Evolutionary conservation across 2,797 vertebrate genomes (phyloP).

Genomic region (Gymnoscopelus microlampas): DNA sequence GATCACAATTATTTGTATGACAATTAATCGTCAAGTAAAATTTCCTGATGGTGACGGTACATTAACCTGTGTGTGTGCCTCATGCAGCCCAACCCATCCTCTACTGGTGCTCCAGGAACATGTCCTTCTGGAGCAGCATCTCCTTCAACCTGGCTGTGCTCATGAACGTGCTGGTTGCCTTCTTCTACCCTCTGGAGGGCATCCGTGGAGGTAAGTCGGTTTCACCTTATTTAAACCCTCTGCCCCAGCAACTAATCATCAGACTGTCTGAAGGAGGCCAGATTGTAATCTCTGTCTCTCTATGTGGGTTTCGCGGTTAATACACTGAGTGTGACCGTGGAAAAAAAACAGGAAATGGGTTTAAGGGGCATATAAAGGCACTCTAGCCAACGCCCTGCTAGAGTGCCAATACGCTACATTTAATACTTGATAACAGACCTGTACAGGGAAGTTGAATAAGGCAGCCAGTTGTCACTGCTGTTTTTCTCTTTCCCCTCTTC

Average conservation of each 20-base stretch:
- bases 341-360: constrained; percentile 41
- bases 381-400: constrained; percentile 9
- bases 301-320: constrained; percentile 23
- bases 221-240: neutral
- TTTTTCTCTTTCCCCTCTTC: neutral
- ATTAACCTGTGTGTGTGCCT: neutral
- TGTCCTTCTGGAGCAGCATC: constrained; percentile 99
- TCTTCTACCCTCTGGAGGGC: constrained; percentile 97
- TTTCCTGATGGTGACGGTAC: too few relatives aligned
- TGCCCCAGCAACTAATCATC: neutral
- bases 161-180: constrained; percentile 97
- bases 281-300: neutral
- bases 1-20: too few relatives aligned
- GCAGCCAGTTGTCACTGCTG: constrained; percentile 2
- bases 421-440: constrained; percentile 15
- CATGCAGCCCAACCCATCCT: constrained; percentile 93
- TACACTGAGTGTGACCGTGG: constrained; percentile 22
- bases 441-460: neutral
- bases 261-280: neutral
- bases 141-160: constrained; percentile 99
- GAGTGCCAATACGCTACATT: constrained; percentile 9
- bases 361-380: constrained; percentile 9
- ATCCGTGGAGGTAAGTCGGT: constrained; percentile 88
- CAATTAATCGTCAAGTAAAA: too few relatives aligned
- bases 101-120: constrained; percentile 99